phyloP scores from a whole-genome alignment of 2,888 invertebrate species.

The Hofmannophila pseudospretella region DNA sequence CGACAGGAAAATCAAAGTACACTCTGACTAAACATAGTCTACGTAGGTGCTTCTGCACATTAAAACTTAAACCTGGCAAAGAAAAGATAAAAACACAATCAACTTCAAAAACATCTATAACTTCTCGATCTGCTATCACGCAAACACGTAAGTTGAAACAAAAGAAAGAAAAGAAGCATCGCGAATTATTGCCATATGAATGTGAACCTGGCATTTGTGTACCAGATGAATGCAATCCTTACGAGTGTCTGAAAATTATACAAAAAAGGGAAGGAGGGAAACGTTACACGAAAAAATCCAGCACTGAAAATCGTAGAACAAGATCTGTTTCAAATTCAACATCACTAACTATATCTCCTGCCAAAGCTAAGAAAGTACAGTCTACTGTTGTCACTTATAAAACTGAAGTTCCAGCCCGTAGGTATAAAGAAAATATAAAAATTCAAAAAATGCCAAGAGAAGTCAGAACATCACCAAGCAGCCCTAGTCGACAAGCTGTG shows the following conservation, averaged over 20 bases:
- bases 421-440: slow-evolving; percentile 4
- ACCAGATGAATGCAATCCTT: slow-evolving; percentile 31
- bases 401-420: slow-evolving; percentile 12
- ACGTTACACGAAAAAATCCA: slow-evolving; percentile 13
- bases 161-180: not conserved
- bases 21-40: slow-evolving; percentile 21
- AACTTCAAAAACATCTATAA: slow-evolving; percentile 15
- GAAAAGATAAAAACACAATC: slow-evolving; percentile 9
- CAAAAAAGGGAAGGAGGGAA: slow-evolving; percentile 20
- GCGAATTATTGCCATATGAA: slow-evolving; percentile 23
- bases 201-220: slow-evolving; percentile 33
- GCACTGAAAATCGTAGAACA: slow-evolving; percentile 20
- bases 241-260: slow-evolving; percentile 27
- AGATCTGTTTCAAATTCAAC: slow-evolving; percentile 28
- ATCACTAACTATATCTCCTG: slow-evolving; percentile 8
- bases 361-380: slow-evolving; percentile 26
- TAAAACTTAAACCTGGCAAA: slow-evolving; percentile 25
- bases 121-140: slow-evolving; percentile 5
- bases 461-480: slow-evolving; percentile 9
- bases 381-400: slow-evolving; percentile 18
- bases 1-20: slow-evolving; percentile 19
- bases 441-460: slow-evolving; percentile 4
- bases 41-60: slow-evolving; percentile 35
- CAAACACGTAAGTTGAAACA: not conserved
- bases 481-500: slow-evolving; percentile 14